These are phyloP conservation scores for Chunga burmeisteri DNA, from an alignment of 2,113 vertebrate species.

Conservation along the genomic window DNA sequence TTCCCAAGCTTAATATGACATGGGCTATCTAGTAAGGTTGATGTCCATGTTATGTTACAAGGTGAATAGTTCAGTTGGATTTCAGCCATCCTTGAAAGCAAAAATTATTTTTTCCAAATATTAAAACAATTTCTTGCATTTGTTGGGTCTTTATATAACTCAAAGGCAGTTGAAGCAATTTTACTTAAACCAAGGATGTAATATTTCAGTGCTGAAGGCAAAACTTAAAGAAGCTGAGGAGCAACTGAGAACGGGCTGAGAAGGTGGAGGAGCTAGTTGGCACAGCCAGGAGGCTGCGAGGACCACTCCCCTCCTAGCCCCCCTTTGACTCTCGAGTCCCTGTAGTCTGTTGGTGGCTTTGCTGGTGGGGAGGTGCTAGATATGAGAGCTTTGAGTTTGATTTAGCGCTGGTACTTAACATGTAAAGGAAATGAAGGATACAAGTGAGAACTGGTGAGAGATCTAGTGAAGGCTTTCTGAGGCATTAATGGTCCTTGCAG, in stretches of 20 bases:
- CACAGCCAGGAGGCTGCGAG: not conserved
- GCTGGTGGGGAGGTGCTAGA: not conserved
- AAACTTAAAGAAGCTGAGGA: not conserved
- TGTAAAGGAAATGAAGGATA: conserved; percentile 31
- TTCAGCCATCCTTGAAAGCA: not conserved
- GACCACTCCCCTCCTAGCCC: not conserved
- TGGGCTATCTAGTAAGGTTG: not conserved
- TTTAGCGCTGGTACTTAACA: not conserved
- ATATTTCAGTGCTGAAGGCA: not conserved
- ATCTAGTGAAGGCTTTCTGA: conserved; percentile 10
- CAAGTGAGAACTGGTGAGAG: not conserved
- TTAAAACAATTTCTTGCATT: not conserved
- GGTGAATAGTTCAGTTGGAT: not conserved
- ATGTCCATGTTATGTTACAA: not conserved
- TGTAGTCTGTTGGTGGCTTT: not conserved
- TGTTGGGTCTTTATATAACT: not conserved
- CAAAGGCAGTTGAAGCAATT: not conserved
- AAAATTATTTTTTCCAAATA: not conserved
- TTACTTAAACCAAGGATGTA: not conserved
- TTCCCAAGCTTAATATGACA: not conserved
- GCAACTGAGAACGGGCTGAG: not conserved
- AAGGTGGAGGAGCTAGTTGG: not conserved
- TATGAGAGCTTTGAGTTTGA: not conserved
- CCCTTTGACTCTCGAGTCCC: not conserved
- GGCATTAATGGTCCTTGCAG: conserved; percentile 2